Conservation (phyloP, 35 echinoderm and acorn worm genomes). For the Holothuria glaberrima region DNA sequence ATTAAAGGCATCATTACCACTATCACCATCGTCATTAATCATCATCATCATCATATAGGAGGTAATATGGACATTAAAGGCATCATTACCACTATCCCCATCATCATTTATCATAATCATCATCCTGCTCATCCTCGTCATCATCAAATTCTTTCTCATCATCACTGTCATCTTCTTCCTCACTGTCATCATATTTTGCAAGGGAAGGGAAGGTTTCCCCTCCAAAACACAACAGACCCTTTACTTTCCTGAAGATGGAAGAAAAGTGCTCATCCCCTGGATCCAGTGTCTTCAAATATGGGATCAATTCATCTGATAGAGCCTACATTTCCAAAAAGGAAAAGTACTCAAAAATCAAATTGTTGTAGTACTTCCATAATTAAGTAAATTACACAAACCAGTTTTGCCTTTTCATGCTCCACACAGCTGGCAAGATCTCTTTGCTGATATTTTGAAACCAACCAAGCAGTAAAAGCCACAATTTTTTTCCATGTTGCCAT, state of each 20-base stretch:
- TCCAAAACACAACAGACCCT: slow-evolving; percentile 17
- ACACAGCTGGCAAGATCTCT: not conserved
- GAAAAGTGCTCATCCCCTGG: not conserved
- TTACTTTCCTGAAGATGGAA: not conserved
- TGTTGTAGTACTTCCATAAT: not conserved
- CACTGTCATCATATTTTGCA: not conserved
- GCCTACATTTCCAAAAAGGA: not conserved
- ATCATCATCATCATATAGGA: not conserved
- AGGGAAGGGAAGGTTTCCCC: slow-evolving; percentile 22
- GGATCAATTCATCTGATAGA: not conserved
- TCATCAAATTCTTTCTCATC: not conserved
- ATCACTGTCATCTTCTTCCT: not conserved
- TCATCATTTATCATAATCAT: not conserved
- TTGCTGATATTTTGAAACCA: not conserved
- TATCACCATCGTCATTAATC: not conserved
- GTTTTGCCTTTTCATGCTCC: too few species aligned
- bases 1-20: not conserved
- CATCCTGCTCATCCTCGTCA: not conserved
- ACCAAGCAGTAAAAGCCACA: not conserved
- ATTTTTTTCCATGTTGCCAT: not conserved
- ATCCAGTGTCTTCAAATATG: not conserved
- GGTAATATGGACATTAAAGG: too few species aligned
- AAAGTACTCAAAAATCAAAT: not conserved
- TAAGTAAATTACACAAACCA: not conserved
- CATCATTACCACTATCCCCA: not conserved